Conservation (phyloP, 2,888 invertebrate genomes). For the Conistra vaccinii region DNA sequence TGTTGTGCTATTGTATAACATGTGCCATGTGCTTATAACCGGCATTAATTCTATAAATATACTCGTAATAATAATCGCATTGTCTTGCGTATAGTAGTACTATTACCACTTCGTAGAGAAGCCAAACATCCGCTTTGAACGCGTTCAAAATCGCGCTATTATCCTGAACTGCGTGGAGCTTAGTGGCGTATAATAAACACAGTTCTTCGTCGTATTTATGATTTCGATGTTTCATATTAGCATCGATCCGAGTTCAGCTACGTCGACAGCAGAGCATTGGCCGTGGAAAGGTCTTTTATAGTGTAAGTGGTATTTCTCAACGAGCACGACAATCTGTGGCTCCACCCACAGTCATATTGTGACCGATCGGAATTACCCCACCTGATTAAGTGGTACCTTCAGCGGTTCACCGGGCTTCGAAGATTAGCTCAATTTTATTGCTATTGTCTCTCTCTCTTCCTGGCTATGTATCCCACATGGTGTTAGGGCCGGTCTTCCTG, state of each 20-base stretch:
- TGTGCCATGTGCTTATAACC: conserved; percentile 6
- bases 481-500: too few relatives aligned
- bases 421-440: not conserved
- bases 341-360: not conserved
- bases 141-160: not conserved
- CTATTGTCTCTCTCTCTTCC: too few relatives aligned
- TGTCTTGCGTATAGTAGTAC: not conserved
- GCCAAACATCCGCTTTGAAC: not conserved
- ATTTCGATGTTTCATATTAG: not conserved
- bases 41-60: conserved; percentile 22
- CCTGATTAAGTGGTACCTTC: too few relatives aligned
- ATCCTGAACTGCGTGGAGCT: too few relatives aligned
- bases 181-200: not conserved
- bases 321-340: not conserved
- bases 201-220: not conserved
- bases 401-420: too few relatives aligned
- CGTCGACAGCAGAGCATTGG: not conserved
- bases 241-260: too few relatives aligned
- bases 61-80: conserved; percentile 12
- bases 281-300: not conserved
- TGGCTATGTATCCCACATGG: too few relatives aligned
- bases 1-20: conserved; percentile 11
- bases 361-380: too few relatives aligned
- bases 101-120: not conserved
- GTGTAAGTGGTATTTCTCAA: too few relatives aligned